Base-by-base conservation (phyloP, 2,888 invertebrate genomes). In the Kuschelorhynchus macadamiae region DNA sequence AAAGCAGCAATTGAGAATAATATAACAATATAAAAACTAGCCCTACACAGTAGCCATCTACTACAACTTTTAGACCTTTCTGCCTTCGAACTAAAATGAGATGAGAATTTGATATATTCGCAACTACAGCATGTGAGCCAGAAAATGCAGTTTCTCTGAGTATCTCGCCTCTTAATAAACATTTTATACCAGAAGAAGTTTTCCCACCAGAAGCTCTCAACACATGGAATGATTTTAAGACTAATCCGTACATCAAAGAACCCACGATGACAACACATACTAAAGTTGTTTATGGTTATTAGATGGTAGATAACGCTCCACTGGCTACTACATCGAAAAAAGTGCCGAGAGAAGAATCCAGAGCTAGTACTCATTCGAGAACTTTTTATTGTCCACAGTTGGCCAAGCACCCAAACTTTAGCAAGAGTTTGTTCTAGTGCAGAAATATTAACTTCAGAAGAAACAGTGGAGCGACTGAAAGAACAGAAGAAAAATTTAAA, bases 11-110 rank as follows among this genome's bases (percentile, higher is more conserved):
- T 44, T 12, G 18, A 33, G 64, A 36, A 50, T 16, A 41, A 62
- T 17, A 52, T 66, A 52, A 66, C 52, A 39, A 61, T 61, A 12
- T 60, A 62, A 46, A 62, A 62, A 12, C 44, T 74, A 16, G 71
- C 74, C 17, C 56, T 75, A 7, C 75, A 76, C 33, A 63, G 73
- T 12, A 73, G 71, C 46, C 75, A 76, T 60, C 46, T 75, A 12
- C 64, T 59, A 76, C 78, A 16, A 77, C 75, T 14, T 49, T 46
- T 70, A 18, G 67, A 70, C 44, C 17, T 71, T 44, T 46, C 69
- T n/a, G 65, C 32, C 47, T 49, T 60, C 25, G 20, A 46, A 59
- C 16, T 21, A 17, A 44, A 46, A 20, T 60, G 60, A 33, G 60
- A 60, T 47, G 60, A 47, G 21, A 60, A 47, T 20, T 47, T 47